Conservation (phyloP, 2,888 invertebrate species). For the Barypeithes pellucidus region DNA sequence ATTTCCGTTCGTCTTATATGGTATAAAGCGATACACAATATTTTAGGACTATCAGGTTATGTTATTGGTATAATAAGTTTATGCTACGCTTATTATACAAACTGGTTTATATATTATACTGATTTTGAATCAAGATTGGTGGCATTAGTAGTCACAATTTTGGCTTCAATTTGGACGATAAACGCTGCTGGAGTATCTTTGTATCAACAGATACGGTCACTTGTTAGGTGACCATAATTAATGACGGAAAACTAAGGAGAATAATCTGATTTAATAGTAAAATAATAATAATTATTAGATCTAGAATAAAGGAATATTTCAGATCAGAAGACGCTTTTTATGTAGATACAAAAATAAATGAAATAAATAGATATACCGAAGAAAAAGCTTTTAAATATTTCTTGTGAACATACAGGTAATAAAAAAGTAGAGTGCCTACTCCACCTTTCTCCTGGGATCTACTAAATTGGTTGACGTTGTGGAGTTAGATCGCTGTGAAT, state of each 20-base stretch:
- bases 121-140: constrained; percentile 59
- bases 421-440: too few relatives aligned
- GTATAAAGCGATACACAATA: constrained; percentile 65
- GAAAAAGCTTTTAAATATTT: too few relatives aligned
- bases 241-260: too few relatives aligned
- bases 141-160: constrained; percentile 61
- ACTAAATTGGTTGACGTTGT: too few relatives aligned
- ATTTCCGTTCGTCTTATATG: constrained; percentile 59
- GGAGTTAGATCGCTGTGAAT: too few relatives aligned
- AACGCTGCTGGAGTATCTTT: constrained; percentile 61
- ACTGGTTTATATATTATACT: constrained; percentile 63
- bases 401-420: too few relatives aligned
- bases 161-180: constrained; percentile 63
- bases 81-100: constrained; percentile 63
- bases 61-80: constrained; percentile 64
- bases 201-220: constrained; percentile 60
- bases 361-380: too few relatives aligned
- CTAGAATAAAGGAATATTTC: background rate
- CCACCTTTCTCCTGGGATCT: too few relatives aligned
- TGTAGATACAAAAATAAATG: too few relatives aligned
- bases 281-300: background rate
- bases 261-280: too few relatives aligned
- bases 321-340: too few relatives aligned
- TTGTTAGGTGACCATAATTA: constrained; percentile 36
- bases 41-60: constrained; percentile 64